Evolutionary conservation across 2,888 invertebrate genomes (phyloP), one percentile per base, ranked within the genome.

Genomic region (Dromius quadrimaculatus): DNA sequence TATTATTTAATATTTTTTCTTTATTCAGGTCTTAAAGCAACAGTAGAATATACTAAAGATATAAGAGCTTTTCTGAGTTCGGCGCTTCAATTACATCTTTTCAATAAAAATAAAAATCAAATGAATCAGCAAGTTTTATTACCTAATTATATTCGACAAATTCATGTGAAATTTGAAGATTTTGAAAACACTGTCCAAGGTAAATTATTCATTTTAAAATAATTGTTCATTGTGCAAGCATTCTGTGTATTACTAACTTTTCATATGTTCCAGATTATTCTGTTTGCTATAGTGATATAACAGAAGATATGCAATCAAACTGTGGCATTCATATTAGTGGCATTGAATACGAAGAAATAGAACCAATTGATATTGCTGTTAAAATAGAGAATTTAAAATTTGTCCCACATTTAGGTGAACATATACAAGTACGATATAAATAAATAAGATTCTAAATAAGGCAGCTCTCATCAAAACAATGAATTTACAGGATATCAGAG

Each of bases 141-240:
- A 19, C 59, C 59, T 1, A 59, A 59, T 19, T 59, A 34, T 59
- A 19, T 59, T 17, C 59, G 9, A 13, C n/a, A 23, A 8, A 3
- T 59, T 8, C 8, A 34, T 34, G 20, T 59, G 34, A 19, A 19
- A 19, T 36, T 34, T 11, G 36, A 36, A 17, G 28, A 59, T 2
- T 59, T 36, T 1, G 23, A 28, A 9, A 2, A 8, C 15, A 54
- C 13, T 2, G 5, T 28, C 15, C 23, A 15, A 54, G 28, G 32
- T 54, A 54, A 38, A 3, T 23, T 22, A 1, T 28, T 28, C 8
- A 50, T 38, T 38, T 8, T 28, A 32, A 6, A 6, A 32, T 32
- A 6, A 6, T 6, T 4, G 9, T 9, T 32, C 38, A 8, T 11
- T 38, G 2, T 2, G 2, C 17, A 28, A 9, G 1, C 28, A 13